Percentiles rank a stretch among this genome's conserved stretches.
These are phyloP conservation scores for Pandion haliaetus DNA, from an alignment of 2,113 vertebrate genomes.

Conservation along the genomic window DNA sequence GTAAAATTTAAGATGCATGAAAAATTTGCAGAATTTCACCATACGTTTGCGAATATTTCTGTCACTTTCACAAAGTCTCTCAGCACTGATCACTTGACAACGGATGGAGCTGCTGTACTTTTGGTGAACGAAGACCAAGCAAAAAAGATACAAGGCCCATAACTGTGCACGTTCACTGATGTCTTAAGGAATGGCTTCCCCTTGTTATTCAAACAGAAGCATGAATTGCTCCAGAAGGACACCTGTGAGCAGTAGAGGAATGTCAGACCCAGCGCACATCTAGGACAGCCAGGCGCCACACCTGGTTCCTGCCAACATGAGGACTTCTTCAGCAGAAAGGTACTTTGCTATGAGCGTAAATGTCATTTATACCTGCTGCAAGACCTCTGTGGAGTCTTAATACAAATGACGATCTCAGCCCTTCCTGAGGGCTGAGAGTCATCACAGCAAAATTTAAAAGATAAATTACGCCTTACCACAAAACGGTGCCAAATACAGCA, in stretches of 20 bases:
- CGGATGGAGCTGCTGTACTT: not conserved
- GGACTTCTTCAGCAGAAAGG: not conserved
- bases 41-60: not conserved
- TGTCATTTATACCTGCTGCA: not conserved
- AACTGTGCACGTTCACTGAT: not conserved
- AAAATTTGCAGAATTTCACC: not conserved
- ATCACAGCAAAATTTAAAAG: not conserved
- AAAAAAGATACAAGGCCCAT: not conserved
- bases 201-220: not conserved
- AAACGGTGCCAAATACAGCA: not conserved
- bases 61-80: not conserved
- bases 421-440: not conserved
- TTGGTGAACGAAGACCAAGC: not conserved
- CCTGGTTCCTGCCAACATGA: not conserved
- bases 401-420: not conserved
- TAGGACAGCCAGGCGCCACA: not conserved
- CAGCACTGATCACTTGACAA: not conserved
- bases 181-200: not conserved
- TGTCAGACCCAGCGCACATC: rapidly evolving
- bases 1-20: not conserved
- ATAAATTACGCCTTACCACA: not conserved
- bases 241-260: not conserved
- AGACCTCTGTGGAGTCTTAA: not conserved
- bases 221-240: not conserved
- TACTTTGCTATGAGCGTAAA: not conserved